Conservation (phyloP, 2,797 vertebrate species). For the Argya squamiceps region DNA sequence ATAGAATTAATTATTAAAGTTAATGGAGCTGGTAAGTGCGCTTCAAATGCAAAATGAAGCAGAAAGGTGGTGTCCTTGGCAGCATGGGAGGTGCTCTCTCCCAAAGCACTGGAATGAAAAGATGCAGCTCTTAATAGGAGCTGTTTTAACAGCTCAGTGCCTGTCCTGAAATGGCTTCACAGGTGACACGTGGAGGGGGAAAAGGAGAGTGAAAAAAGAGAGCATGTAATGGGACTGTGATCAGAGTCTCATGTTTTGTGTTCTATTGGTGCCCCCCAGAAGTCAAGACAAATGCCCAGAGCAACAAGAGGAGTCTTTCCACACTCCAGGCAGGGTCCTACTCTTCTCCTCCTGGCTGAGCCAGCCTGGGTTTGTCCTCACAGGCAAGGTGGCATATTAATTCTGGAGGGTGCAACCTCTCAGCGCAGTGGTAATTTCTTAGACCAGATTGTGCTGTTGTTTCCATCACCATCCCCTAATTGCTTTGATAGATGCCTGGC, state of each 20-base stretch:
- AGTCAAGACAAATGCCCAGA: not conserved
- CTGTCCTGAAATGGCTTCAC: not conserved
- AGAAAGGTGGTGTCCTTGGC: not conserved
- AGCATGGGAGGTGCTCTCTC: not conserved
- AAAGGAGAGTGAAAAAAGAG: not conserved
- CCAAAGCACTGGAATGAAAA: not conserved
- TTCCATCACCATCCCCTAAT: not conserved
- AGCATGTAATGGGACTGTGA: not conserved
- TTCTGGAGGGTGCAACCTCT: not conserved
- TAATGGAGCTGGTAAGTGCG: not conserved
- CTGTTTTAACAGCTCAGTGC: not conserved
- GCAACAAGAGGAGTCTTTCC: not conserved
- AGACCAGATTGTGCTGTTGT: not conserved
- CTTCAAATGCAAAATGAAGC: not conserved
- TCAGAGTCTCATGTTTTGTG: fast-evolving
- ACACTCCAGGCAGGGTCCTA: not conserved
- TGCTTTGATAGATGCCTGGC: not conserved
- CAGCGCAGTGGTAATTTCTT: not conserved
- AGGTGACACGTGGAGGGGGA: fast-evolving
- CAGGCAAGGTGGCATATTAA: fast-evolving
- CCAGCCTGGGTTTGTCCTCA: not conserved
- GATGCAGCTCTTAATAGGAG: not conserved
- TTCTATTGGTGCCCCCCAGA: not conserved
- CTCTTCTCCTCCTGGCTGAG: not conserved
- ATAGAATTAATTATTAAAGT: not conserved